Conservation (phyloP, 1,140 invertebrate genomes). For the Plectus sambesii region DNA sequence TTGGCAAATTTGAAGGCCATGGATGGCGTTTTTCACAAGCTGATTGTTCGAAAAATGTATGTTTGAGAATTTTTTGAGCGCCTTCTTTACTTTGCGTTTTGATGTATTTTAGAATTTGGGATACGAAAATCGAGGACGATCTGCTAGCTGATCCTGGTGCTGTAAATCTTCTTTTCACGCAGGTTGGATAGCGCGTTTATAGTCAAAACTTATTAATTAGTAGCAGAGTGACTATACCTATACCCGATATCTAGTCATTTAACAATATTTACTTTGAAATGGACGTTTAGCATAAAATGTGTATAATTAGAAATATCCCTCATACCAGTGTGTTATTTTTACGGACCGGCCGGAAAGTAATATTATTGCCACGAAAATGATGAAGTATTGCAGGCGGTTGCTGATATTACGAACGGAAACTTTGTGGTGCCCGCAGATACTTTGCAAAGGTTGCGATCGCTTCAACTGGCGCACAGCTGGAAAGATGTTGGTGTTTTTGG, state of each 20-base stretch:
- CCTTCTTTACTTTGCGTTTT: too few species aligned
- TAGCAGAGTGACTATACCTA: neutral
- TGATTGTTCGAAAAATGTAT: constrained; percentile 48
- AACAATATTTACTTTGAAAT: neutral
- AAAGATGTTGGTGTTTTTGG: too few species aligned
- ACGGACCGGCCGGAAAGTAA: too few species aligned
- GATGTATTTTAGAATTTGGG: too few species aligned
- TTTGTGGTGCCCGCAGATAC: too few species aligned
- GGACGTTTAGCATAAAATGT: neutral
- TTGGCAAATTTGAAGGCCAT: constrained; percentile 48
- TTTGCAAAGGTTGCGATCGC: too few species aligned
- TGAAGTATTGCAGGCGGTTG: too few species aligned
- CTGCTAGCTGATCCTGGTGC: constrained; percentile 10
- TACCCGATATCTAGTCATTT: neutral
- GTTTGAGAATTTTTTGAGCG: too few species aligned
- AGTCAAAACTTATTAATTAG: constrained; percentile 4
- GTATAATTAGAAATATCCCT: neutral
- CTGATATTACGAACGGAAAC: too few species aligned
- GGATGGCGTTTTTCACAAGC: constrained; percentile 42
- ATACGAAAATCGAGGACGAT: constrained; percentile 16
- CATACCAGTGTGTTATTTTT: too few species aligned
- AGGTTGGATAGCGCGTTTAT: constrained; percentile 12
- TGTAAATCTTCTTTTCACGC: constrained; percentile 12
- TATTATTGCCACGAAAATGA: too few species aligned
- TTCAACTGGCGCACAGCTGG: too few species aligned